These are phyloP conservation scores for Chirona hameri DNA, from an alignment of 2,888 invertebrate genomes.

Conservation along the genomic window DNA sequence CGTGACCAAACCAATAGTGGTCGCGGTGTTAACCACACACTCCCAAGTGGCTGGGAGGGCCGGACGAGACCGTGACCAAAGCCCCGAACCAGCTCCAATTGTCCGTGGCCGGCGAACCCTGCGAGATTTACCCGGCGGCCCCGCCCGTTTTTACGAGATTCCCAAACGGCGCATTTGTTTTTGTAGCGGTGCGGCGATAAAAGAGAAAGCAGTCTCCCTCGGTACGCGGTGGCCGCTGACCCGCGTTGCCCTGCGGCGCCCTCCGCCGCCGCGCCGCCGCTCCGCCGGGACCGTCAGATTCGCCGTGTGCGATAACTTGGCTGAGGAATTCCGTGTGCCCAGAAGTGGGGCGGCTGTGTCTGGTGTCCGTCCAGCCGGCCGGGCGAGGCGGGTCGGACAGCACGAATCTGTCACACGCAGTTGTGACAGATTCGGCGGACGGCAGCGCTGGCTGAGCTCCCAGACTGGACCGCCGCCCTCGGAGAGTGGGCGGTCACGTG, in stretches of 20 bases:
- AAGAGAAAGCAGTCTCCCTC: neutral
- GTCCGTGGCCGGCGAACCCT: neutral
- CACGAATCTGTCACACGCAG: neutral
- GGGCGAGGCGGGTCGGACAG: neutral
- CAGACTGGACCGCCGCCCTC: too few species aligned
- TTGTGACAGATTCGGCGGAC: too few species aligned
- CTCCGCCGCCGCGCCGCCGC: neutral
- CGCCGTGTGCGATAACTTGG: neutral
- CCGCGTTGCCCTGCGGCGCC: neutral
- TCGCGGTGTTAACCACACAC: neutral
- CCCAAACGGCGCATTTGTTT: constrained; percentile 13
- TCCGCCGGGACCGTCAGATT: neutral
- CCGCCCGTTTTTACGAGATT: constrained; percentile 26
- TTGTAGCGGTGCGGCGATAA: constrained; percentile 6
- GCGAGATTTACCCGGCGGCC: neutral
- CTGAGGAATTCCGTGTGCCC: neutral
- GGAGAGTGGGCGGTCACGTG: neutral
- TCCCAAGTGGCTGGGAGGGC: neutral
- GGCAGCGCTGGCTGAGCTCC: too few species aligned
- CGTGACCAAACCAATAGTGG: neutral
- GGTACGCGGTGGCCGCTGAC: neutral
- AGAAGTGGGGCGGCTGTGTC: neutral
- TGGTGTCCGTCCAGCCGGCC: neutral
- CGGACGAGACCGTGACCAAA: neutral
- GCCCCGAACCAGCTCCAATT: neutral